Base-by-base conservation (phyloP, 2,888 invertebrate species). In the Clepsis dumicolana region DNA sequence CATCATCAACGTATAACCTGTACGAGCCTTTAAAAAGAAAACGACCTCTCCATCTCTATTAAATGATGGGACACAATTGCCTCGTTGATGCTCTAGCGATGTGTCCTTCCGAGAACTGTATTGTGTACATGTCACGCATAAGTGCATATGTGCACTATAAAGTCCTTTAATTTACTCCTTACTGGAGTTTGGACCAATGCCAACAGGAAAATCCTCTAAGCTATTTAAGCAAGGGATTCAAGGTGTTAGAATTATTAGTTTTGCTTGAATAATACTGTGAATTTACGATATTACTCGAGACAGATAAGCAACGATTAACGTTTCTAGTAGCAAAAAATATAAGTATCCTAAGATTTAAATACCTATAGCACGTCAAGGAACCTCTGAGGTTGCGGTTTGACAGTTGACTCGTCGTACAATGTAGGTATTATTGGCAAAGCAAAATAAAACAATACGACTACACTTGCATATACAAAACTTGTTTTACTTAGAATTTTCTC, bases 161-260 rank as follows among this genome's bases (percentile, higher is more conserved):
- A 7, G 66, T 67, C 71, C 62, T 56, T 57, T 57, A 65, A 69
- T 54, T 27, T 53, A 54, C 59, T 48, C 25, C 60, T 56, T 52
- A 41, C 54, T 44, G 52, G 18, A 25, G 64, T 52, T 70, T 72
- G 72, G 72, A 59, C 35, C 54, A 65, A 66, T 73, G 75, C 74
- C 73, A 75, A 74, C 73, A 76, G 75, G 76, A 76, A 74, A 74
- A 73, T 64, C 54, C 21, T 63, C 35, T 62, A 48, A 65, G 29
- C 48, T 57, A 27, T 35, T 29, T 21, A 16, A n/a, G 50, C 57
- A 63, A 56, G 54, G 54, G 48, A 52, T 60, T 61, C 18, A 25
- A 66, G 35, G 4, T 60, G 53, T 24, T 27, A 24, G 48, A 56
- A 32, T 12, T 64, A 56, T 64, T 12, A 64, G 16, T 56, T 24